A percentile compares a stretch with the other conserved stretches of the same genome.
phyloP scores from a whole-genome alignment of 2,113 vertebrate species.

The Podarcis raffonei region DNA sequence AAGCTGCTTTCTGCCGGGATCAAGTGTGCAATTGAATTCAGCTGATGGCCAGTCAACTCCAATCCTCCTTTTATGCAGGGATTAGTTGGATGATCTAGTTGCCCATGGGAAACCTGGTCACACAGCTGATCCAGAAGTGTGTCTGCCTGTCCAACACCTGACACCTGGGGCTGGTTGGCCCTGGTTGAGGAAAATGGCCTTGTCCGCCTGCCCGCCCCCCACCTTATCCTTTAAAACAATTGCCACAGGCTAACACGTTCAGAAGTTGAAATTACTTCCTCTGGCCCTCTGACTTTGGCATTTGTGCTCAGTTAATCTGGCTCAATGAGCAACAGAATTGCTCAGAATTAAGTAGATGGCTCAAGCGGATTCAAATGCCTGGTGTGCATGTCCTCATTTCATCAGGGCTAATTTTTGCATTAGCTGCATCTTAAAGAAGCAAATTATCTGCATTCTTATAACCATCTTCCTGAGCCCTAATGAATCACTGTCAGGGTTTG shows the following conservation, averaged over 20 bases:
- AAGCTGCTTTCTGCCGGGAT: too few relatives aligned
- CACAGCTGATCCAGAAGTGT: too few relatives aligned
- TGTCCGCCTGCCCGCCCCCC: too few relatives aligned
- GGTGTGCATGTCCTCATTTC: conserved; percentile 7
- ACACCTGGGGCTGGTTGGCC: too few relatives aligned
- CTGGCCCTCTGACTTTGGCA: neutral
- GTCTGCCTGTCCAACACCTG: too few relatives aligned
- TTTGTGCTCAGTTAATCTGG: neutral
- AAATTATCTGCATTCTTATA: conserved; percentile 51
- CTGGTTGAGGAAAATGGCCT: too few relatives aligned
- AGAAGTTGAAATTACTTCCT: neutral
- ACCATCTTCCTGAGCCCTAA: conserved; percentile 27
- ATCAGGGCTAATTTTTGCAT: conserved; percentile 17
- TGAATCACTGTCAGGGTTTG: conserved; percentile 17
- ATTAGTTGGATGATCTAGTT: too few relatives aligned
- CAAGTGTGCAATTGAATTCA: too few relatives aligned
- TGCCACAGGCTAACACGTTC: neutral
- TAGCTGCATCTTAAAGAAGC: conserved; percentile 33
- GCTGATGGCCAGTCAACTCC: too few relatives aligned
- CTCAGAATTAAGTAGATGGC: conserved; percentile 12
- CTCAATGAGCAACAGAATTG: neutral
- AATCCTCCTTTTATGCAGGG: too few relatives aligned
- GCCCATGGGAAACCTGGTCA: too few relatives aligned
- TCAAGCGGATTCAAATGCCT: neutral
- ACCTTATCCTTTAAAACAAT: neutral